Evolutionary conservation across 2,797 vertebrate genomes (phyloP), one percentile per base, ranked within the genome.

Genomic region (Anomalospiza imberbis): DNA sequence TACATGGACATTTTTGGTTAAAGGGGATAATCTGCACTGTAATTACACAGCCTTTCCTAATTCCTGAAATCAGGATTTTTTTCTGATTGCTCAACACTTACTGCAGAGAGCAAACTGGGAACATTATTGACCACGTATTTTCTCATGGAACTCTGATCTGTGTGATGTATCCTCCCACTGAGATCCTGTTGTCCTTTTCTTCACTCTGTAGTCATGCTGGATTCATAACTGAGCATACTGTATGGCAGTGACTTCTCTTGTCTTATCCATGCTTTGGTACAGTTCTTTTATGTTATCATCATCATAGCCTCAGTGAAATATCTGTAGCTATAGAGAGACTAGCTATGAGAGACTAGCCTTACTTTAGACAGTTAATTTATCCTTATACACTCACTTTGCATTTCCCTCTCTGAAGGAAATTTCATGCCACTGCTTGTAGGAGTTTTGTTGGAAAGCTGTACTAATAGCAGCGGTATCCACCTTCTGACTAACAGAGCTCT

Each of bases 401-500:
- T 36, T 67, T 88, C 24, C 26, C 17, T 36, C 29, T 67, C 40
- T 77, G 45, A 51, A 36, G 31, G 44, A 36, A 75, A 26, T 87
- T 71, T 78, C 51, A 34, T 62, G 54, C 29, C 29, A 7, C 20
- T 84, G 28, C 28, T 19, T 14, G 51, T 20, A 75, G 24, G 50
- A 73, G 48, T 68, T 88, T 71, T 54, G 26, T 32, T 86, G 75
- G 70, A 91, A 93, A 93, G 19, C 34, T 73, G 28, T 92, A 31
- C 76, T 54, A 63, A 11, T 47, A 36, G 28, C 26, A 44, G 29
- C 20, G 17, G 9, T 71, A 47, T 65, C n/a, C 26, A 31, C 36
- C 40, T 57, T 95, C 80, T 70, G 74, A 28, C 34, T 28, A 50
- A 8, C 10, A 8, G 28, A 42, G 90, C 48, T 73, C 12, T 80